Conservation (phyloP, 1,140 invertebrate genomes). For the Neodiprion lecontei region DNA sequence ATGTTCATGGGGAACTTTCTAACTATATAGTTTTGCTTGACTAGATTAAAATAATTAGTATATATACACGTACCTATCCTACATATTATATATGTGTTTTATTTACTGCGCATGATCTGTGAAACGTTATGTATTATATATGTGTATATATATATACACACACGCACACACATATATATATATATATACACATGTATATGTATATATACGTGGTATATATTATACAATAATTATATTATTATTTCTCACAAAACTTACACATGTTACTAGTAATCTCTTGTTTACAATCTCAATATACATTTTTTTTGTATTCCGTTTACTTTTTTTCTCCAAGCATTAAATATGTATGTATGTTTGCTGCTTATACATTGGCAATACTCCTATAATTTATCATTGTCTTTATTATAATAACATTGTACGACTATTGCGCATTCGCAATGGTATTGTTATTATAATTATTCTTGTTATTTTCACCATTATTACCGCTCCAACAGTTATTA, state of each 20-base stretch:
- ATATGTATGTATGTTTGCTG: background rate
- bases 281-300: background rate
- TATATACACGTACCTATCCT: background rate
- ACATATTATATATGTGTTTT: conserved; percentile 42
- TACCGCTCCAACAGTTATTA: conserved; percentile 31
- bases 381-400: background rate
- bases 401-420: background rate
- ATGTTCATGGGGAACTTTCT: conserved; percentile 32
- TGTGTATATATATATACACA: too few species aligned
- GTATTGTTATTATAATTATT: background rate
- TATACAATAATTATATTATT: too few species aligned
- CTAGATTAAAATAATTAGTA: conserved; percentile 39
- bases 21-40: conserved; percentile 51
- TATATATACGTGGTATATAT: too few species aligned
- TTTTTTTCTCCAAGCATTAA: background rate
- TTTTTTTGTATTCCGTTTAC: too few species aligned
- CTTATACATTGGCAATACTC: background rate
- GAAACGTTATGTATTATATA: conserved; percentile 34
- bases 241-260: too few species aligned
- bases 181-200: too few species aligned
- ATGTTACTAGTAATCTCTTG: too few species aligned
- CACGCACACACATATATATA: too few species aligned
- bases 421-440: background rate
- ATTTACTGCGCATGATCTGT: conserved; percentile 56
- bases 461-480: conserved; percentile 6